These are phyloP conservation scores for Gambusia affinis DNA, from an alignment of 2,113 vertebrate genomes.

Conservation along the genomic window DNA sequence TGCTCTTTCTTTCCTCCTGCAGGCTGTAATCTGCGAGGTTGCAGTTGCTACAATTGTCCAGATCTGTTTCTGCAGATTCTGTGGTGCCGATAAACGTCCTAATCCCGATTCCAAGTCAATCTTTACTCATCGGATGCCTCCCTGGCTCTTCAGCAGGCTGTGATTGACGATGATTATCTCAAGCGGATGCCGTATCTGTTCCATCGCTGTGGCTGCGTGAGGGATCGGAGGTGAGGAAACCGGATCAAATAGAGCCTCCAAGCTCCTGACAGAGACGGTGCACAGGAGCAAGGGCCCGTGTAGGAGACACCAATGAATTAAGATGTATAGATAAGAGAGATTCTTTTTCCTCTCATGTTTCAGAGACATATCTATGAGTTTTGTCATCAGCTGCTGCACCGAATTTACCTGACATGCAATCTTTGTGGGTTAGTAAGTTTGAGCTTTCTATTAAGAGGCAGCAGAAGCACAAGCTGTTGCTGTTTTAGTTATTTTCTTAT, in stretches of 20 bases:
- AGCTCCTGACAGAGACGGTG: slow-evolving; percentile 47
- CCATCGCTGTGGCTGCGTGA: slow-evolving; percentile 54
- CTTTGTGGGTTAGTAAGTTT: slow-evolving; percentile 6
- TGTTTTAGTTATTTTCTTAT: too few relatives aligned
- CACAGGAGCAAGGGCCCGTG: slow-evolving; percentile 22
- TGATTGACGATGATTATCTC: slow-evolving; percentile 72
- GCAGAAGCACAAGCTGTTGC: slow-evolving; percentile 11
- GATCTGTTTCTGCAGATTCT: slow-evolving; percentile 54
- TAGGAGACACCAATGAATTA: slow-evolving; percentile 51
- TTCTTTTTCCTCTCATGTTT: slow-evolving; percentile 18
- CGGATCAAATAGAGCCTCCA: slow-evolving; percentile 59
- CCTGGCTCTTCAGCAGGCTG: slow-evolving; percentile 56
- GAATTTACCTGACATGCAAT: slow-evolving; percentile 28
- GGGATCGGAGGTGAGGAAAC: slow-evolving; percentile 58
- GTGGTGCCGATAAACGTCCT: slow-evolving; percentile 62
- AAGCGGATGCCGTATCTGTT: slow-evolving; percentile 58
- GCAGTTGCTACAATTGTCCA: slow-evolving; percentile 34
- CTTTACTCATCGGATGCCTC: slow-evolving; percentile 62
- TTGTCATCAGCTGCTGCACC: slow-evolving; percentile 13
- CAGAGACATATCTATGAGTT: slow-evolving; percentile 42
- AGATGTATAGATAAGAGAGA: slow-evolving; percentile 48
- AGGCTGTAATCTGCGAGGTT: slow-evolving; percentile 11
- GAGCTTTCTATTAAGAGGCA: slow-evolving; percentile 19
- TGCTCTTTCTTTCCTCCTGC: not conserved
- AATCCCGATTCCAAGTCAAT: slow-evolving; percentile 68